phyloP scores from a whole-genome alignment of 2,113 vertebrate species.

The Cheirogaleus medius region DNA sequence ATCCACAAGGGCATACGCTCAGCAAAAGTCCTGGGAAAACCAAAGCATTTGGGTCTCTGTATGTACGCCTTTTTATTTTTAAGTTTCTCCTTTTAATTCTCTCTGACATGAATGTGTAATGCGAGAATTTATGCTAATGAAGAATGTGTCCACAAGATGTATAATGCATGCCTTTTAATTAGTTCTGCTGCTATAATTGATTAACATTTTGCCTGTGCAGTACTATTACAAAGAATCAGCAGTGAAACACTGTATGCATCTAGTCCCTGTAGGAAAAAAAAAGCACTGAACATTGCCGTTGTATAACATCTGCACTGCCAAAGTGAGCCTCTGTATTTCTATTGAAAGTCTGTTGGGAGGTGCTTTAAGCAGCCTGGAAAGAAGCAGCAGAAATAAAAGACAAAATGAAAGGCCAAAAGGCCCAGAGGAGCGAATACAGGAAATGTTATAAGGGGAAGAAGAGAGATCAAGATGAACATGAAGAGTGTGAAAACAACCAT shows the following conservation, averaged over 20 bases:
- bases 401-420: constrained; percentile 68
- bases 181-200: constrained; percentile 78
- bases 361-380: constrained; percentile 28
- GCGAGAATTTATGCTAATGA: constrained; percentile 75
- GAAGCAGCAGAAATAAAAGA: constrained; percentile 61
- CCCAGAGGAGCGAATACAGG: neutral
- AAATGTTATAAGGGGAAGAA: constrained; percentile 30
- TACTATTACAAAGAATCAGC: constrained; percentile 75
- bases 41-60: neutral
- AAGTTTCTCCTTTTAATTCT: constrained; percentile 66
- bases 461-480: constrained; percentile 17
- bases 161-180: constrained; percentile 83
- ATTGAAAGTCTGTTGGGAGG: constrained; percentile 48
- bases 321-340: constrained; percentile 26
- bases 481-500: neutral
- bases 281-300: constrained; percentile 30
- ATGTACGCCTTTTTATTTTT: constrained; percentile 55
- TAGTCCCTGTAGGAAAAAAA: constrained; percentile 49
- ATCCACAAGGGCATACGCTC: neutral
- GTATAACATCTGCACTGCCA: constrained; percentile 51
- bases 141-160: constrained; percentile 79
- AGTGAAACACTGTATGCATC: constrained; percentile 64
- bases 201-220: constrained; percentile 78
- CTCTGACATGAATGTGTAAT: constrained; percentile 72
- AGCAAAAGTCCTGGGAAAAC: constrained; percentile 34